Conservation (phyloP, 1,140 invertebrate species). For the Drosophila sturtevanti region DNA sequence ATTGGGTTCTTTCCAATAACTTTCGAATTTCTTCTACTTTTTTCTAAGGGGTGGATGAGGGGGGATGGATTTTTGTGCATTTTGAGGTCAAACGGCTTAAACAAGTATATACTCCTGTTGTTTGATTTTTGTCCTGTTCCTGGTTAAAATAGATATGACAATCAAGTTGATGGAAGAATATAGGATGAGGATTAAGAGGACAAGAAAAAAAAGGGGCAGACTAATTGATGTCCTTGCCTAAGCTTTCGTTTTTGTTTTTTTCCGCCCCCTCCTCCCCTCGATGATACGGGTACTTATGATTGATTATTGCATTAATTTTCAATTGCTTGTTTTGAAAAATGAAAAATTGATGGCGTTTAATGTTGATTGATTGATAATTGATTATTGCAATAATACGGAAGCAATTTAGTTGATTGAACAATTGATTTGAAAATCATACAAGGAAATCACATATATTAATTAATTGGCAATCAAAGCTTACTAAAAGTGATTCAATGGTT, state of each 20-base stretch:
- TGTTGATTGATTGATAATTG: conserved; percentile 44
- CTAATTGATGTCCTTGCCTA: conserved; percentile 9
- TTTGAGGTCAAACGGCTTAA: conserved; percentile 18
- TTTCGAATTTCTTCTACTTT: not conserved
- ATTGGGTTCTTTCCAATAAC: conserved; percentile 45
- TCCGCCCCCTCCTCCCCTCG: not conserved
- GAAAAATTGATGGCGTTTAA: conserved; percentile 35
- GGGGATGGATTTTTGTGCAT: conserved; percentile 13
- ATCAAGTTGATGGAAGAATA: conserved; percentile 15
- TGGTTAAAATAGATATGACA: conserved; percentile 49
- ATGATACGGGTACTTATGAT: conserved; percentile 53
- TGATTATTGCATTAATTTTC: conserved; percentile 64
- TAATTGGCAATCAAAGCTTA: too few species aligned
- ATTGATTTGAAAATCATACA: not conserved
- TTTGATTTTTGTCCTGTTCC: not conserved
- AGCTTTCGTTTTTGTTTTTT: not conserved
- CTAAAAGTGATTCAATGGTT: too few species aligned
- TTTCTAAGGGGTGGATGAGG: conserved; percentile 14
- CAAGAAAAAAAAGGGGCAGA: too few species aligned
- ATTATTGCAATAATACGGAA: not conserved
- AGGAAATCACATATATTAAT: not conserved
- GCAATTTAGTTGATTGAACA: conserved; percentile 1
- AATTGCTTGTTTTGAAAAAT: conserved; percentile 48
- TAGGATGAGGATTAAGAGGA: too few species aligned
- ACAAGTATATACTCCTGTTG: conserved; percentile 10